These are phyloP conservation scores for Ammodytes dubius DNA, from an alignment of 2,113 vertebrate species.

Conservation along the genomic window DNA sequence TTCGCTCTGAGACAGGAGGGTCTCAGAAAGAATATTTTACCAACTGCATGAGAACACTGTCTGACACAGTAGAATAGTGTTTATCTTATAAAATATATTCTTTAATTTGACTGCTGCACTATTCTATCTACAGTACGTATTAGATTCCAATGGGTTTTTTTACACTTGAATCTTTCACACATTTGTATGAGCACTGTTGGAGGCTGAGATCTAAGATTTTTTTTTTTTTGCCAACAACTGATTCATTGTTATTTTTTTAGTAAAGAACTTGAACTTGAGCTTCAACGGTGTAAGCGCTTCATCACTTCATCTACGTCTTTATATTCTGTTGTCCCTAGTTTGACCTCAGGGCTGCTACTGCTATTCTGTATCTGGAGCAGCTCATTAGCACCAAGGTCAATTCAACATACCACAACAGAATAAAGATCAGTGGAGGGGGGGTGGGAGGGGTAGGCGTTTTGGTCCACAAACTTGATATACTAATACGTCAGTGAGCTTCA, in stretches of 20 bases:
- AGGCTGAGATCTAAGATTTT: too few relatives aligned
- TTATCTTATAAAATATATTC: too few relatives aligned
- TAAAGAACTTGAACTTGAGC: too few relatives aligned
- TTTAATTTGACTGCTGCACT: too few relatives aligned
- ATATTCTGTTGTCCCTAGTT: conserved; percentile 5
- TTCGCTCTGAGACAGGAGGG: background rate
- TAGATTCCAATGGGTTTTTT: too few relatives aligned
- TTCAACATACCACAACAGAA: conserved; percentile 9
- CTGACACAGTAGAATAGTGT: too few relatives aligned
- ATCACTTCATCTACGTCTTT: background rate
- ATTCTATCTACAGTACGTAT: too few relatives aligned
- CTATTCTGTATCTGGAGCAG: conserved; percentile 24
- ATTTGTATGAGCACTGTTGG: too few relatives aligned
- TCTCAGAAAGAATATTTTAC: background rate
- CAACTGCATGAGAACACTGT: background rate
- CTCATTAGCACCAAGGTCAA: conserved; percentile 60
- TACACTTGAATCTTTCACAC: too few relatives aligned
- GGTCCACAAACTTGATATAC: conserved; percentile 7
- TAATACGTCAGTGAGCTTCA: background rate
- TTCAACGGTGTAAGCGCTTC: background rate
- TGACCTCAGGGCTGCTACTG: conserved; percentile 18
- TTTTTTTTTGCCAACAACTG: too few relatives aligned
- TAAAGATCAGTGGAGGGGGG: background rate
- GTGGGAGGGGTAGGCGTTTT: background rate
- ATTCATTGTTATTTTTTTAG: too few relatives aligned